These are phyloP conservation scores for Augochlorella aurata DNA, from an alignment of 2,888 invertebrate species.

Conservation along the genomic window DNA sequence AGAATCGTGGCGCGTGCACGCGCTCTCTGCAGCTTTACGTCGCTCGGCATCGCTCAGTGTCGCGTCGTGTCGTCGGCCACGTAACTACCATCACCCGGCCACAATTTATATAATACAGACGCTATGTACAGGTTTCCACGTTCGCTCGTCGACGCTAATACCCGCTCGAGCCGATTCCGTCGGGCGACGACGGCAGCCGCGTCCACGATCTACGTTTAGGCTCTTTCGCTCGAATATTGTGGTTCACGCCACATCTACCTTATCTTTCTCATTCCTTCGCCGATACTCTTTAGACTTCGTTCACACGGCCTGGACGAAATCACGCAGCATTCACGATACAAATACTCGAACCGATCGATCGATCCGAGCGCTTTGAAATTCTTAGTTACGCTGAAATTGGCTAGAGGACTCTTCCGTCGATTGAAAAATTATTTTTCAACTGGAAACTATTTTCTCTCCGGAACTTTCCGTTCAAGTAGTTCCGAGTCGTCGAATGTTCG, in stretches of 20 bases:
- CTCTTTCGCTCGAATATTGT: neutral
- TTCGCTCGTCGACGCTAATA: conserved; percentile 59
- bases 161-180: conserved; percentile 35
- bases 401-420: neutral
- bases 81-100: conserved; percentile 62
- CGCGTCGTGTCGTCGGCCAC: conserved; percentile 17
- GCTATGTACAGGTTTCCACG: conserved; percentile 67
- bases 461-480: neutral
- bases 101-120: conserved; percentile 74
- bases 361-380: conserved; percentile 31
- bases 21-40: too few relatives aligned
- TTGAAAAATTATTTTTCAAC: conserved; percentile 7
- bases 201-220: neutral
- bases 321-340: neutral
- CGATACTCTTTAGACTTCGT: neutral
- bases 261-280: neutral
- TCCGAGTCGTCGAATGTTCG: neutral
- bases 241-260: too few relatives aligned
- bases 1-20: too few relatives aligned
- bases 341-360: conserved; percentile 3
- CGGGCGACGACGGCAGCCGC: neutral
- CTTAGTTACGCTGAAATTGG: conserved; percentile 6
- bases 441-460: neutral
- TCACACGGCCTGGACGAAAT: conserved; percentile 9
- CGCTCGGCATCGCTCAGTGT: neutral